Conservation (phyloP, 2,113 vertebrate species). For the Henicopernis longicauda region DNA sequence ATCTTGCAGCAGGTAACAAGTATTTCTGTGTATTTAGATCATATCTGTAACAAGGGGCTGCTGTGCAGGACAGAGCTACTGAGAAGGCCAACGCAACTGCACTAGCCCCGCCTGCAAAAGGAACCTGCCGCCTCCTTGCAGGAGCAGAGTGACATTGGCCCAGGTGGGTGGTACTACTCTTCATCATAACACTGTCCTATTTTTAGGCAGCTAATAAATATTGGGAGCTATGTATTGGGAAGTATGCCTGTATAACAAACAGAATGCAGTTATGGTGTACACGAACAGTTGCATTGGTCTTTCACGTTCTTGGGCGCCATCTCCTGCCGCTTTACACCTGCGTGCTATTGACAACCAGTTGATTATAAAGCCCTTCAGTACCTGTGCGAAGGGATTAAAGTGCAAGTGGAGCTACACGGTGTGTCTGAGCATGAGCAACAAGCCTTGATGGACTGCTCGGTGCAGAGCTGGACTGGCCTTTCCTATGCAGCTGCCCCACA, state of each 20-base stretch:
- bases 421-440: neutral
- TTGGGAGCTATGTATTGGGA: fast-evolving
- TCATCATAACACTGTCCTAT: neutral
- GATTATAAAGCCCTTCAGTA: neutral
- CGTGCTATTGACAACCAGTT: neutral
- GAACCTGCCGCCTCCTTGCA: neutral
- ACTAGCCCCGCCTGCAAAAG: neutral
- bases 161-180: neutral
- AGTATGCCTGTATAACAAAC: neutral
- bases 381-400: neutral
- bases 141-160: neutral
- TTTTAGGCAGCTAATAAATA: neutral
- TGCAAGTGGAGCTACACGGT: too few species aligned
- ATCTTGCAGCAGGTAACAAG: neutral
- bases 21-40: neutral
- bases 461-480: neutral
- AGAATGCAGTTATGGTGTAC: neutral
- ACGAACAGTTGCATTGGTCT: neutral
- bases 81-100: neutral
- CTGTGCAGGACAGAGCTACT: neutral
- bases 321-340: neutral
- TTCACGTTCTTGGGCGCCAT: neutral
- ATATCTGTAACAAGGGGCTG: neutral
- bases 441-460: neutral
- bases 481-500: neutral